Base-by-base conservation (phyloP, 2,888 invertebrate species). In the Molorchus minor region DNA sequence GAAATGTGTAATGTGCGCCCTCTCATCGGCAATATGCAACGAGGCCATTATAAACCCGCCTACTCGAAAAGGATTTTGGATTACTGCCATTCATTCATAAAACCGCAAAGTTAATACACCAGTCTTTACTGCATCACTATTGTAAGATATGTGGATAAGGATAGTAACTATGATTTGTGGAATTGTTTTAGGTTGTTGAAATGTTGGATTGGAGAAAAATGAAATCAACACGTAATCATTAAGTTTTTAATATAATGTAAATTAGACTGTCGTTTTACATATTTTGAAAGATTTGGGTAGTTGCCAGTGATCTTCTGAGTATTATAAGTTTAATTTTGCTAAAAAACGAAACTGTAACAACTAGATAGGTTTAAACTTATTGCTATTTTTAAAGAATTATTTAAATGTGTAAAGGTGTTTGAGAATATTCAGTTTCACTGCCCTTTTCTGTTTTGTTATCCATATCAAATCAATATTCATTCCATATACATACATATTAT, bases 211-310 rank as follows among this genome's bases (percentile, higher is more conserved):
- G 25, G 56, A 49, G 45, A 40, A 35, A 52, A 53, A 49, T 59
- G 53, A 62, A 46, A 30, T 51, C 36, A 43, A 44, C 55, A 43
- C 44, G 49, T 51, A 45, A 30, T 45, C 4, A n/a, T 30, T 45
- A 45, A 30, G 45, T 13, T 41, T 57, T 54, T 58, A 36, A 53
- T 58, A 57, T 45, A 61, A 45, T 55, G 54, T 36, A 46, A 30
- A 49, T 44, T 53, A 61, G 57, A 61, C 49, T 60, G 52, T 61
- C 55, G 38, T 57, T 61, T 61, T 61, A 45, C 55, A 55, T 51
- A 47, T n/a, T n/a, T n/a, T n/a, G 46, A 55, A 61, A 44, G 57
- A 56, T 53, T 57, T 60, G 49, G 45, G 55, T 57, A 54, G 47
- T 58, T 49, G 55, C 58, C 49, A 49, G 54, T 33, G 61, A 53